Evolutionary conservation across 2,888 invertebrate genomes (phyloP), one percentile per base, ranked within the genome.

Genomic region (Meliscaeva auricollis): DNA sequence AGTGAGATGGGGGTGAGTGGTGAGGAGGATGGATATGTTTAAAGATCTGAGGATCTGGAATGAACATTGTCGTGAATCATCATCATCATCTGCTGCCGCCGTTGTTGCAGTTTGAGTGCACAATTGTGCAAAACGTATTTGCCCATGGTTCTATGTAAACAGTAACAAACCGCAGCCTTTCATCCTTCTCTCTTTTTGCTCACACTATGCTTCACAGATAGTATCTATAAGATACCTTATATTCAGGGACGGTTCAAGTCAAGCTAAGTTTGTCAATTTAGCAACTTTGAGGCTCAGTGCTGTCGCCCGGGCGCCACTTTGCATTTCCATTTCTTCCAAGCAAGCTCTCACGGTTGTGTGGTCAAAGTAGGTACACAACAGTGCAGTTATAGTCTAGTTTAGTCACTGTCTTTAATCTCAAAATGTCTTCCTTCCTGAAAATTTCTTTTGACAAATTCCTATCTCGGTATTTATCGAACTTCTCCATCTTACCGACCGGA

Each of bases 51-150:
- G 44, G 26, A 69, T 56, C 44, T 30, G 20, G 9, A 73, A 52
- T 62, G 72, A 77, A 76, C 76, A 81, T 81, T 72, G 81, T 77
- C 81, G 81, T 77, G 85, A 81, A 84, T 81, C 85, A 85, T 77
- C 85, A 85, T 80, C 80, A 78, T 68, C 82, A 73, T 66, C 82
- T 50, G 30, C 20, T 66, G 50, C 35, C 50, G 66, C 32, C 20
- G 41, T 38, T 38, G 38, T 9, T 38, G 73, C 58, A 62, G 46
- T 66, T 68, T 60, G 35, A 73, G 72, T 78, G 78, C 75, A 84
- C 72, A 76, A 73, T 81, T 85, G 85, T 66, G 84, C 76, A 73
- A 84, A 76, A 76, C 75, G 75, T 84, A 84, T 80, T 84, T 84
- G 75, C 75, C 84, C 84, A 79, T 80, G 66, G 80, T 80, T 80